phyloP scores from a whole-genome alignment of 1,140 invertebrate species.

The Calephelis nemesis region DNA sequence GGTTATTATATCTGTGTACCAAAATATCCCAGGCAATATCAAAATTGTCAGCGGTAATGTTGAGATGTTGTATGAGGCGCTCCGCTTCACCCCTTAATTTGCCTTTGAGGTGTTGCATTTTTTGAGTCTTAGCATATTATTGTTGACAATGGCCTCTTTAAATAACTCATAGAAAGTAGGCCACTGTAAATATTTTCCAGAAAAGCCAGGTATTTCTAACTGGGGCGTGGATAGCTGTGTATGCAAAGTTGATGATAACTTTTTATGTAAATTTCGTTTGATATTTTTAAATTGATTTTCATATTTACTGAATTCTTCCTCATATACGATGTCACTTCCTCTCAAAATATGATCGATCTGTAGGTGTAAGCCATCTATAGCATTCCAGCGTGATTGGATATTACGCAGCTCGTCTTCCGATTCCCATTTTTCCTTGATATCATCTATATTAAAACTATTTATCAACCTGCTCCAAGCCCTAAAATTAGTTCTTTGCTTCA shows the following conservation, averaged over 20 bases:
- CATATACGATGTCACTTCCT: neutral
- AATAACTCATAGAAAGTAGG: slow-evolving; percentile 3
- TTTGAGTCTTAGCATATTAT: slow-evolving; percentile 1
- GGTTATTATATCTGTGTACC: slow-evolving; percentile 1
- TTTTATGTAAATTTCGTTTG: neutral
- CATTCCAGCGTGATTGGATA: slow-evolving; percentile 16
- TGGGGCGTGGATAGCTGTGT: slow-evolving; percentile 1
- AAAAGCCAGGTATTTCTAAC: slow-evolving; percentile 11
- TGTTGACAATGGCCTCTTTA: slow-evolving; percentile 6
- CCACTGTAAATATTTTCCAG: slow-evolving; percentile 7
- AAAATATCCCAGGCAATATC: slow-evolving; percentile 20
- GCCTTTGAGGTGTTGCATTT: slow-evolving; percentile 17
- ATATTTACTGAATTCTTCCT: neutral
- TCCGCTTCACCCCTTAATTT: slow-evolving; percentile 16
- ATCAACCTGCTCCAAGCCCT: slow-evolving; percentile 14
- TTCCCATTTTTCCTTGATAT: slow-evolving; percentile 22
- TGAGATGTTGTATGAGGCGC: slow-evolving; percentile 1
- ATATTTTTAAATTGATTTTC: neutral
- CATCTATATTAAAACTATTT: neutral
- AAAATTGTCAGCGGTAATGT: slow-evolving; percentile 25
- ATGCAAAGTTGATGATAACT: neutral
- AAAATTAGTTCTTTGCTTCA: slow-evolving; percentile 19
- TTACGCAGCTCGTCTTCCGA: slow-evolving; percentile 20
- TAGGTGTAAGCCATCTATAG: slow-evolving; percentile 14
- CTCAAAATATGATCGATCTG: neutral